phyloP scores from a whole-genome alignment of 2,797 vertebrate species.

The Tragopan temminckii region DNA sequence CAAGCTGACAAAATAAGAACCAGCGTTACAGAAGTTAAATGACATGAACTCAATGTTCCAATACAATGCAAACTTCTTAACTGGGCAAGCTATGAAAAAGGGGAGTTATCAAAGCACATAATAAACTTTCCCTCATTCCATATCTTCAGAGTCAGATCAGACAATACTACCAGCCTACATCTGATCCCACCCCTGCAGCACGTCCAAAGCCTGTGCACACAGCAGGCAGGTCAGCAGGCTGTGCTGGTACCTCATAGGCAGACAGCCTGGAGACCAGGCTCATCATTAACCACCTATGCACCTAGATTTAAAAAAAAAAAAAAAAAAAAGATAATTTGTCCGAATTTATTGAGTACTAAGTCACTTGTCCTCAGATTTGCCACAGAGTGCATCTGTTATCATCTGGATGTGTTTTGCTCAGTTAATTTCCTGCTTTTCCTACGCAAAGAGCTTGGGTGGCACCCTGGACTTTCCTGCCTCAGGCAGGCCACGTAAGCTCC shows the following conservation, averaged over 20 bases:
- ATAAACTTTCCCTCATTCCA: not conserved
- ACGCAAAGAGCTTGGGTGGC: not conserved
- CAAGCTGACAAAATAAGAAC: not conserved
- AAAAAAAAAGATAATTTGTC: not conserved
- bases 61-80: not conserved
- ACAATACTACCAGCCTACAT: not conserved
- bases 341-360: not conserved
- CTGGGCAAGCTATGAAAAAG: not conserved
- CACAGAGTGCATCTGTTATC: not conserved
- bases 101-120: not conserved
- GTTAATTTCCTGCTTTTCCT: not conserved
- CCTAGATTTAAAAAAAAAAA: accelerated
- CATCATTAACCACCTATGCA: not conserved
- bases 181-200: not conserved
- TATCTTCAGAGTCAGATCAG: not conserved
- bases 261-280: not conserved
- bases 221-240: not conserved
- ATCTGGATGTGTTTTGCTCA: accelerated
- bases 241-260: not conserved
- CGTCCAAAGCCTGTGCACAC: accelerated
- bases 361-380: not conserved
- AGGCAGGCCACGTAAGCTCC: not conserved
- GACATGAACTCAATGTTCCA: not conserved
- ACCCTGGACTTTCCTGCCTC: not conserved
- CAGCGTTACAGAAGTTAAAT: not conserved